Conservation (phyloP, 2,888 invertebrate genomes). For the Andrena camellia region DNA sequence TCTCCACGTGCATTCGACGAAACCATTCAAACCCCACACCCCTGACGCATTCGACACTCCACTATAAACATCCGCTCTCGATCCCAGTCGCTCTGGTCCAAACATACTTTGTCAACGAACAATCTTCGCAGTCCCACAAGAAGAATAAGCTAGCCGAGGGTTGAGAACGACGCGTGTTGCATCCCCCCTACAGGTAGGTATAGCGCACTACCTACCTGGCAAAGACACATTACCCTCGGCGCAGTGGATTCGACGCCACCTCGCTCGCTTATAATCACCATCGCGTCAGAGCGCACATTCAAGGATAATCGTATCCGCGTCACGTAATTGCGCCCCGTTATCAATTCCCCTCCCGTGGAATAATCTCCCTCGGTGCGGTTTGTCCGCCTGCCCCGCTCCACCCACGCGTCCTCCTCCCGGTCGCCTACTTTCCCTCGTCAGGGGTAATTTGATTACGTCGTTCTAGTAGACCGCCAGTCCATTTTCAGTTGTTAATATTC, state of each 20-base stretch:
- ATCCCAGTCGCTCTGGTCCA: too few relatives aligned
- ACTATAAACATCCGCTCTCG: too few relatives aligned
- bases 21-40: too few relatives aligned
- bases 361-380: conserved; percentile 23
- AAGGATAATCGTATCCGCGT: conserved; percentile 47
- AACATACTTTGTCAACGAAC: too few relatives aligned
- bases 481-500: conserved; percentile 61
- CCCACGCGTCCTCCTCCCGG: not conserved
- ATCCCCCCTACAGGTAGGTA: not conserved
- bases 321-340: conserved; percentile 46
- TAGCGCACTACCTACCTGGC: too few relatives aligned
- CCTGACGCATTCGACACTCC: too few relatives aligned
- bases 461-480: conserved; percentile 44
- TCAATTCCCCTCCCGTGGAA: conserved; percentile 27
- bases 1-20: too few relatives aligned
- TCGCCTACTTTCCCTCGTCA: conserved; percentile 55
- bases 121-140: too few relatives aligned
- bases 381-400: too few relatives aligned
- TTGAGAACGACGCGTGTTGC: too few relatives aligned
- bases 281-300: conserved; percentile 15
- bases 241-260: conserved; percentile 21
- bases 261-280: conserved; percentile 44
- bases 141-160: too few relatives aligned
- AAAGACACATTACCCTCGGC: not conserved
- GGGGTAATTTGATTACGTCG: conserved; percentile 57